phyloP scores from a whole-genome alignment of 2,797 vertebrate genomes.

The Siniperca obscura region DNA sequence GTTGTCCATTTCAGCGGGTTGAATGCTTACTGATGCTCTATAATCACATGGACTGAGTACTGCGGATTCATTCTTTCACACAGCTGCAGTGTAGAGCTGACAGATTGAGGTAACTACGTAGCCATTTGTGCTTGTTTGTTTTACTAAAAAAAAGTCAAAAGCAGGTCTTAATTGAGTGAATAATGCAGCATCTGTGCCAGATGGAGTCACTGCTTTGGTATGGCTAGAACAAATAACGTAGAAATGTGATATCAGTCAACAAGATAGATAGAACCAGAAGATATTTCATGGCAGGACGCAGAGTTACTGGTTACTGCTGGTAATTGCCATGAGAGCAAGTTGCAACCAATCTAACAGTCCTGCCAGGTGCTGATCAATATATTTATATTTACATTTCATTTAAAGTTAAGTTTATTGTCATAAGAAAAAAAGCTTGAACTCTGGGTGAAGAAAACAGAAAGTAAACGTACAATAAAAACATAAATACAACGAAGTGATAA shows the following conservation, averaged over 20 bases:
- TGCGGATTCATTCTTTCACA: neutral
- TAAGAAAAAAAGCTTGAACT: neutral
- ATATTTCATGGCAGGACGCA: neutral
- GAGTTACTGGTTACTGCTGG: neutral
- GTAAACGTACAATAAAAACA: neutral
- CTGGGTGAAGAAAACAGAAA: neutral
- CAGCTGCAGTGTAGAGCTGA: neutral
- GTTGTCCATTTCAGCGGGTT: neutral
- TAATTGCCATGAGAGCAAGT: neutral
- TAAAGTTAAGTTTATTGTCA: too few species aligned
- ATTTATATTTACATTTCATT: too few species aligned
- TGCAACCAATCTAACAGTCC: neutral
- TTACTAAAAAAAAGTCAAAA: constrained; percentile 19
- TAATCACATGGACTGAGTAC: neutral
- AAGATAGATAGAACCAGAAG: neutral
- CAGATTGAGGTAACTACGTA: neutral
- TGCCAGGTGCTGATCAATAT: neutral
- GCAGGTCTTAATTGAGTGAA: constrained; percentile 25
- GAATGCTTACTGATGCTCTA: neutral
- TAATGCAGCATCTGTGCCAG: constrained; percentile 5
- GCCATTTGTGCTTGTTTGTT: constrained; percentile 24
- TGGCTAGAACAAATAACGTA: constrained; percentile 23
- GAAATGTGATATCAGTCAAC: constrained; percentile 20
- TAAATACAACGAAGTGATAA: neutral
- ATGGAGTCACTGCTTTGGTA: constrained; percentile 45